A percentile compares a stretch with the other conserved stretches of the same genome.
Conservation (phyloP, 1,140 invertebrate genomes). For the Papilio dardanus region DNA sequence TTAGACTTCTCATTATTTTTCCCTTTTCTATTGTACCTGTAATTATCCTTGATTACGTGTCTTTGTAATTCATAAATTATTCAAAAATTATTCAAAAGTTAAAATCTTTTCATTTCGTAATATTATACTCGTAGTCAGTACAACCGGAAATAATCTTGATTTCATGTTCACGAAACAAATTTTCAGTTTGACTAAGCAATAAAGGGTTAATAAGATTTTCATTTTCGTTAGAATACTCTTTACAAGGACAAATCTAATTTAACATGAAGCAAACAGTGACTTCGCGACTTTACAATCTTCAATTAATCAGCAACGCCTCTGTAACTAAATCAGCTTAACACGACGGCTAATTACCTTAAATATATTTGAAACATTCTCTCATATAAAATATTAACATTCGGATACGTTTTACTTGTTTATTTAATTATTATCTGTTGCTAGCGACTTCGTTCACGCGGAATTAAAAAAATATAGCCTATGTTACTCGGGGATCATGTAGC, state of each 20-base stretch:
- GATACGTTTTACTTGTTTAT: not conserved
- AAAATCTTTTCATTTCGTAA: too few relatives aligned
- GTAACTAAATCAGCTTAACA: not conserved
- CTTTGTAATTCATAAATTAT: too few relatives aligned
- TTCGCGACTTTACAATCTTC: constrained; percentile 5
- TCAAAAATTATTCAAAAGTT: too few relatives aligned
- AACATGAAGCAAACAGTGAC: not conserved
- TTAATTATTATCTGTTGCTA: too few relatives aligned
- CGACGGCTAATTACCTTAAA: not conserved
- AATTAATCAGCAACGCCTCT: not conserved
- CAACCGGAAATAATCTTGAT: not conserved
- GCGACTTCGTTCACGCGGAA: too few relatives aligned
- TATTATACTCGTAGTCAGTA: too few relatives aligned
- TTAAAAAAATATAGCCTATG: too few relatives aligned
- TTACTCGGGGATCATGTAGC: too few relatives aligned
- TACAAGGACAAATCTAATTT: constrained; percentile 12
- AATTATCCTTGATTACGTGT: too few relatives aligned
- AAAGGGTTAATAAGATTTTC: constrained; percentile 11
- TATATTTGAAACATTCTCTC: not conserved
- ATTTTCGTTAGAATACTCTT: not conserved
- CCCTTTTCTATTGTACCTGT: too few relatives aligned
- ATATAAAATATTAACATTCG: not conserved
- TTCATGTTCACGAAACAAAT: not conserved
- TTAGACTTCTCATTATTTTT: too few relatives aligned
- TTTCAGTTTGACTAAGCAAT: constrained; percentile 1